Percentiles rank a stretch among this genome's conserved stretches.
These are phyloP conservation scores for Clarias magur DNA, from an alignment of 2,113 vertebrate genomes.

Conservation along the genomic window DNA sequence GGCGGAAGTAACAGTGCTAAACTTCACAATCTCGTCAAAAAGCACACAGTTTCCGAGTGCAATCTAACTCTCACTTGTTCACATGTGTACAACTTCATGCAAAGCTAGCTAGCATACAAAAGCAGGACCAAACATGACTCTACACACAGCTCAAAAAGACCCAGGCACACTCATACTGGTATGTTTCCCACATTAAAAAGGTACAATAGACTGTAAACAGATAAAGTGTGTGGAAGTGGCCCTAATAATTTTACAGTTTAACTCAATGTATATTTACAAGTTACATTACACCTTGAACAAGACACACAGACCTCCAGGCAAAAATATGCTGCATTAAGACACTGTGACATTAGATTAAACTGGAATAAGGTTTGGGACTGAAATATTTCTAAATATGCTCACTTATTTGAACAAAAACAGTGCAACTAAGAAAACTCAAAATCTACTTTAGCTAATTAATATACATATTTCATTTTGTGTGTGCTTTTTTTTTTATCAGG, in stretches of 20 bases:
- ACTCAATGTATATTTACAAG: not conserved
- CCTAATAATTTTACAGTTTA: not conserved
- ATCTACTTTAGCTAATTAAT: not conserved
- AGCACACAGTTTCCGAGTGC: not conserved
- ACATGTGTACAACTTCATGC: not conserved
- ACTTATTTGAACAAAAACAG: not conserved
- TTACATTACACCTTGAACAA: not conserved
- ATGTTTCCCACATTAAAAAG: not conserved
- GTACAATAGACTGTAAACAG: not conserved
- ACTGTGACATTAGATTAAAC: not conserved
- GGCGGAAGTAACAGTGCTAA: not conserved
- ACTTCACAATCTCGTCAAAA: not conserved
- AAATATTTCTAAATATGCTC: not conserved
- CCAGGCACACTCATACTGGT: not conserved
- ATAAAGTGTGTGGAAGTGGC: not conserved
- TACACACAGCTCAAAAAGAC: not conserved
- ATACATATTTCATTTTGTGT: not conserved
- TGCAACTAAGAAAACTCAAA: not conserved
- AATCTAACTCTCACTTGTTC: not conserved
- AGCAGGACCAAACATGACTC: not conserved
- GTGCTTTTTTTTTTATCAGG: not conserved
- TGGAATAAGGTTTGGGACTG: not conserved
- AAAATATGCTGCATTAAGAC: not conserved
- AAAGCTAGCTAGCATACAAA: not conserved
- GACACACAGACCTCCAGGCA: not conserved